Percentiles rank a stretch among this genome's conserved stretches.
Conservation (phyloP, 2,888 invertebrate genomes). For the Resseliella maxima region DNA sequence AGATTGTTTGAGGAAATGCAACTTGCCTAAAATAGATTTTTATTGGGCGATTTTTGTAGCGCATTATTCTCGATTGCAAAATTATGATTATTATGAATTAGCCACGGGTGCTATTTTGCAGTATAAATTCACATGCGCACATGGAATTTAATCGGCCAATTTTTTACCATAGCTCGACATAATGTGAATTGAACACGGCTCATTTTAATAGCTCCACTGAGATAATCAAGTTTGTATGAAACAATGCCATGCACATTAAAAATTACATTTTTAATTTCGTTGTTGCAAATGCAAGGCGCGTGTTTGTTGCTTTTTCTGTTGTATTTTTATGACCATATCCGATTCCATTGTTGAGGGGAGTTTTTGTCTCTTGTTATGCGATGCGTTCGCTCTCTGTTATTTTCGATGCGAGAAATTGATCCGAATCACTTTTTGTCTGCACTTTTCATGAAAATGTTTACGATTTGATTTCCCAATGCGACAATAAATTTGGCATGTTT, state of each 20-base stretch:
- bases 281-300: neutral
- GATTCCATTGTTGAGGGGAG: constrained; percentile 20
- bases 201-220: constrained; percentile 26
- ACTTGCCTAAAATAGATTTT: constrained; percentile 17
- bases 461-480: constrained; percentile 14
- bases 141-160: constrained; percentile 7
- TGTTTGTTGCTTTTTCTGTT: too few species aligned
- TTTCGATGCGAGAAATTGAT: neutral
- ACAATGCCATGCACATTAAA: neutral
- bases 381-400: neutral
- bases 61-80: constrained; percentile 53
- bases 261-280: too few species aligned
- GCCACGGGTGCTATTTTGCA: constrained; percentile 1
- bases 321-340: constrained; percentile 32
- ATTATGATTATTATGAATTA: constrained; percentile 54
- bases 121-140: neutral
- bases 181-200: neutral
- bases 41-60: constrained; percentile 31
- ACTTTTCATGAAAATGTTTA: constrained; percentile 4
- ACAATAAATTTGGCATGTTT: constrained; percentile 28
- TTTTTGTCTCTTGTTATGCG: neutral
- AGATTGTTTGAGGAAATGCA: neutral
- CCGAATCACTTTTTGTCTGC: neutral
- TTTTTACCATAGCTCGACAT: neutral
- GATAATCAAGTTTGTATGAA: neutral